Conservation (phyloP, 1,140 invertebrate genomes). For the Goniozus legneri region DNA sequence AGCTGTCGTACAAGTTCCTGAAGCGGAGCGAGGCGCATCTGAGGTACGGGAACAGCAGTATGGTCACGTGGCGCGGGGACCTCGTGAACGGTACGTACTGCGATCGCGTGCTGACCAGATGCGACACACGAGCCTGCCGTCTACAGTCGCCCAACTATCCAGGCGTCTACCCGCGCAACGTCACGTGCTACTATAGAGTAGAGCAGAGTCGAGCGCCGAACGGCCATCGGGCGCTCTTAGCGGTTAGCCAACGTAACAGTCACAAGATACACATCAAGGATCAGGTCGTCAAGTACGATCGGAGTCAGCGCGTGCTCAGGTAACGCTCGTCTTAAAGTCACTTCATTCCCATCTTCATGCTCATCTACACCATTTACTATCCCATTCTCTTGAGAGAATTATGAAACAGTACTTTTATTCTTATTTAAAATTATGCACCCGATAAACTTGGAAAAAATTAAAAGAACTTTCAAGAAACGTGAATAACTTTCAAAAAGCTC, state of each 20-base stretch:
- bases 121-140: slow-evolving; percentile 59
- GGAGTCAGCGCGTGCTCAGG: slow-evolving; percentile 71
- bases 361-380: too few relatives aligned
- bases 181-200: slow-evolving; percentile 77
- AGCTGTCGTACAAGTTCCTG: slow-evolving; percentile 78
- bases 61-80: slow-evolving; percentile 68
- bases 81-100: slow-evolving; percentile 71
- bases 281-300: slow-evolving; percentile 72
- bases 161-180: slow-evolving; percentile 79
- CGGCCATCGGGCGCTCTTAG: slow-evolving; percentile 70
- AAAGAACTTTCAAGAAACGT: too few relatives aligned
- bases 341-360: too few relatives aligned
- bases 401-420: too few relatives aligned
- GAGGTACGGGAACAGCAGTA: slow-evolving; percentile 70
- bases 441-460: too few relatives aligned
- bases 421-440: too few relatives aligned
- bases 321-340: too few relatives aligned
- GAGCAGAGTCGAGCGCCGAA: slow-evolving; percentile 67
- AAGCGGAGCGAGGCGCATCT: slow-evolving; percentile 69
- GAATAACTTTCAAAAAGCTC: too few relatives aligned
- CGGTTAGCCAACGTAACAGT: slow-evolving; percentile 70
- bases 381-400: too few relatives aligned
- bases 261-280: slow-evolving; percentile 79
- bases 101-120: slow-evolving; percentile 68
- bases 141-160: slow-evolving; percentile 84